Percentiles rank a stretch among this genome's conserved stretches.
phyloP scores from a whole-genome alignment of 2,888 invertebrate genomes.

The Xestia sexstrigata region DNA sequence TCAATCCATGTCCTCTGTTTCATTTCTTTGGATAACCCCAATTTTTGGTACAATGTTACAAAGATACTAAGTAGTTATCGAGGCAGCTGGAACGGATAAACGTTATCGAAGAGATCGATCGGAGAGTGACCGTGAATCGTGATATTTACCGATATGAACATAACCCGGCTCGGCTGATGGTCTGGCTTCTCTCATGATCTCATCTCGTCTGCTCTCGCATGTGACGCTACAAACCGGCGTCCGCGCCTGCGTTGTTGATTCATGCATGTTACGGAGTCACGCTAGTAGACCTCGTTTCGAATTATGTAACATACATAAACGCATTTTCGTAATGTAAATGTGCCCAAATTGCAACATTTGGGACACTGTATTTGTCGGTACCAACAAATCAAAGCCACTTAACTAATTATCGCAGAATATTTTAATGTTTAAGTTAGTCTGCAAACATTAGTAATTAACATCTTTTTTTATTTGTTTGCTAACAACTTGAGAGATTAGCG shows the following conservation, averaged over 20 bases:
- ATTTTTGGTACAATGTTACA: not conserved
- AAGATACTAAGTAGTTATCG: not conserved
- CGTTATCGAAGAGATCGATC: slow-evolving; percentile 6
- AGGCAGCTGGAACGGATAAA: not conserved
- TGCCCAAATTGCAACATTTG: slow-evolving; percentile 67
- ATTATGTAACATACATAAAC: slow-evolving; percentile 68
- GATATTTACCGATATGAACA: slow-evolving; percentile 20
- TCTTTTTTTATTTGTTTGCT: slow-evolving; percentile 24
- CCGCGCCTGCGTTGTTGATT: slow-evolving; percentile 41
- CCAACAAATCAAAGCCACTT: slow-evolving; percentile 38
- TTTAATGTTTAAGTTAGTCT: slow-evolving; percentile 13
- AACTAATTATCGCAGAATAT: slow-evolving; percentile 17
- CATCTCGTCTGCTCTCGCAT: slow-evolving; percentile 24
- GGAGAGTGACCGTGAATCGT: slow-evolving; percentile 14
- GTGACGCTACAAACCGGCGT: slow-evolving; percentile 24
- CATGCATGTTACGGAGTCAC: slow-evolving; percentile 61
- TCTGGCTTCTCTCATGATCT: not conserved
- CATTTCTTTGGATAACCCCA: not conserved
- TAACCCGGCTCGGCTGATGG: not conserved
- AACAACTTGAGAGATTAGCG: slow-evolving; percentile 28
- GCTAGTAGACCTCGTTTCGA: slow-evolving; percentile 59
- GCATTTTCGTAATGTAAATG: slow-evolving; percentile 68
- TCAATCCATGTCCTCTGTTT: too few relatives aligned
- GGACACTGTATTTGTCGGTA: slow-evolving; percentile 52
- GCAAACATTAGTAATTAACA: slow-evolving; percentile 25